These are phyloP conservation scores for Macrobrachium nipponense DNA, from an alignment of 1,140 invertebrate species.

Conservation along the genomic window DNA sequence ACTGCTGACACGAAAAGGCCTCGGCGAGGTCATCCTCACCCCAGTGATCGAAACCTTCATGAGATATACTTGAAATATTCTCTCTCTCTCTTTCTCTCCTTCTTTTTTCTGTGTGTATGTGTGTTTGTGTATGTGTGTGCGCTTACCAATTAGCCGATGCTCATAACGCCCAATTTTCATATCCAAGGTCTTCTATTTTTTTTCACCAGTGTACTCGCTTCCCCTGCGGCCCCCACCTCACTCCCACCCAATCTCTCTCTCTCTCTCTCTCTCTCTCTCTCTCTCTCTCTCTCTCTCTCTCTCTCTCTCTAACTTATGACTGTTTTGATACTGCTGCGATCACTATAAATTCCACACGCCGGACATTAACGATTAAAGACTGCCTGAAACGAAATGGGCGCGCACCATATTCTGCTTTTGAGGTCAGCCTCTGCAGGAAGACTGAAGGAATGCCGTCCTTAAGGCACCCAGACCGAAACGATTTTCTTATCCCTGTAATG, in stretches of 20 bases:
- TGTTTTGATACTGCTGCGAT: conserved; percentile 37
- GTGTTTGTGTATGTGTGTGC: too few relatives aligned
- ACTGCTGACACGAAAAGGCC: too few relatives aligned
- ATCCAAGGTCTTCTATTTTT: not conserved
- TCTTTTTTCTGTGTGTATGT: too few relatives aligned
- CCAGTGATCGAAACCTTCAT: too few relatives aligned
- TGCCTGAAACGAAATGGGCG: not conserved
- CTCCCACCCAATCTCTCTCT: not conserved
- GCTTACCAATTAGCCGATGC: too few relatives aligned
- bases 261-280: not conserved
- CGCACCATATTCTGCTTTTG: too few relatives aligned
- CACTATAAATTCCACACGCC: conserved; percentile 6
- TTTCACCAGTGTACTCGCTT: too few relatives aligned
- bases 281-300: not conserved
- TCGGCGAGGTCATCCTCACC: too few relatives aligned
- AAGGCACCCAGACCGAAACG: not conserved
- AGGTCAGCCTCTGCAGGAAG: not conserved
- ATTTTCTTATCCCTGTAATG: conserved; percentile 16
- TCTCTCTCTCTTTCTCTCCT: not conserved
- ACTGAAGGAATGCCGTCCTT: conserved; percentile 3
- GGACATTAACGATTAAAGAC: conserved; percentile 36
- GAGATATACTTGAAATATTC: too few relatives aligned
- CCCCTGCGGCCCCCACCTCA: too few relatives aligned
- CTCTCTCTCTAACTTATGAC: conserved; percentile 16
- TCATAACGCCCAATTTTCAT: conserved; percentile 14